Percentiles rank a stretch among this genome's conserved stretches.
Conservation (phyloP, 2,797 vertebrate species). For the Mormyrops boulengeri region DNA sequence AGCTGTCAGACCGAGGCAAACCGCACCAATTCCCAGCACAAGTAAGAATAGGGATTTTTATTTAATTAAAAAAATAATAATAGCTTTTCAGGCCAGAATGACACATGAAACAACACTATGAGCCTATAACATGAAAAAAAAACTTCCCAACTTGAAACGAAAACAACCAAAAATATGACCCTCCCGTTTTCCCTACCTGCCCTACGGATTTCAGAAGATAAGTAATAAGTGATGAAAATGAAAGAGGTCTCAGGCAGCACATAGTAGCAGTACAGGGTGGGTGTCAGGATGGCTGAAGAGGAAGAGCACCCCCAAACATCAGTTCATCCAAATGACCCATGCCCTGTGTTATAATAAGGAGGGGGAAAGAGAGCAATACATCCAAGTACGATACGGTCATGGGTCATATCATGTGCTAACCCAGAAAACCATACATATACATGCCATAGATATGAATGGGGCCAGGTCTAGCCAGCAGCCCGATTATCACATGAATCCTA, state of each 20-base stretch:
- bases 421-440: background rate
- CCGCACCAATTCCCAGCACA: background rate
- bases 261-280: background rate
- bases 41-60: background rate
- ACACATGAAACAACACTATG: background rate
- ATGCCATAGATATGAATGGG: background rate
- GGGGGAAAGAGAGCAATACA: background rate
- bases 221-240: background rate
- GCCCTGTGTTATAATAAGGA: background rate
- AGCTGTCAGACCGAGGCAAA: background rate
- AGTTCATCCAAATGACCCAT: background rate
- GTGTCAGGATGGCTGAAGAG: background rate
- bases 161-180: background rate
- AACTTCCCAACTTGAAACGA: background rate
- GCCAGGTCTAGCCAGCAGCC: background rate
- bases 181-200: background rate
- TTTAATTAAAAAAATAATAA: background rate
- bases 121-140: background rate
- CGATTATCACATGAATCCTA: background rate
- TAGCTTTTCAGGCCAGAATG: background rate
- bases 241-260: background rate
- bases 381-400: background rate
- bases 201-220: background rate
- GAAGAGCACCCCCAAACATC: background rate
- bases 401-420: background rate